These are phyloP conservation scores for Poecile atricapillus DNA, from an alignment of 2,113 vertebrate species.

Conservation along the genomic window DNA sequence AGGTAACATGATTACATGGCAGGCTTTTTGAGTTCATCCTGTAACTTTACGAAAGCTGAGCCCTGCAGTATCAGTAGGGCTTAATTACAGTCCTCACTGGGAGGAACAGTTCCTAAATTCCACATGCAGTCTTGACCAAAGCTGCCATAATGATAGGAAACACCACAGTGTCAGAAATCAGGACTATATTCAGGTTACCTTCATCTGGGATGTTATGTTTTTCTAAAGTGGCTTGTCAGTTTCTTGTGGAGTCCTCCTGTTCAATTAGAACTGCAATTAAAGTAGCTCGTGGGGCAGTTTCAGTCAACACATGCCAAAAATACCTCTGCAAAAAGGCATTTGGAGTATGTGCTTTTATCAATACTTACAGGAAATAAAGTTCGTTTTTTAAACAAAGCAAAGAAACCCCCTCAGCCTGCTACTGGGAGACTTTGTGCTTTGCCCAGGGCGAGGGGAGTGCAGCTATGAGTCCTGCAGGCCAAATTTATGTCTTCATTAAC, in stretches of 20 bases:
- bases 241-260: neutral
- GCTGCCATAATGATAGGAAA: neutral
- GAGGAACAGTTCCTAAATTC: neutral
- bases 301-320: neutral
- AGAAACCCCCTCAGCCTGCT: neutral
- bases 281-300: neutral
- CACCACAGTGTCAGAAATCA: neutral
- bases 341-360: neutral
- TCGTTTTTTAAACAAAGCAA: neutral
- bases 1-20: neutral
- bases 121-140: neutral
- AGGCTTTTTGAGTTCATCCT: slow-evolving; percentile 29
- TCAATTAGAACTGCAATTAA: neutral
- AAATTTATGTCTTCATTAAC: neutral
- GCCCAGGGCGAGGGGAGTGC: neutral
- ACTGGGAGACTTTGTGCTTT: neutral
- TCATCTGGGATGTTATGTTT: neutral
- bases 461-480: neutral
- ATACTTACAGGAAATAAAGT: neutral
- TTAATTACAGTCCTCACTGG: neutral
- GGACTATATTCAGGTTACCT: neutral
- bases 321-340: neutral
- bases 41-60: neutral
- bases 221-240: neutral
- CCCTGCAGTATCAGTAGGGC: neutral